Base-by-base conservation (phyloP, 2,797 vertebrate species). In the Nothura maculosa region DNA sequence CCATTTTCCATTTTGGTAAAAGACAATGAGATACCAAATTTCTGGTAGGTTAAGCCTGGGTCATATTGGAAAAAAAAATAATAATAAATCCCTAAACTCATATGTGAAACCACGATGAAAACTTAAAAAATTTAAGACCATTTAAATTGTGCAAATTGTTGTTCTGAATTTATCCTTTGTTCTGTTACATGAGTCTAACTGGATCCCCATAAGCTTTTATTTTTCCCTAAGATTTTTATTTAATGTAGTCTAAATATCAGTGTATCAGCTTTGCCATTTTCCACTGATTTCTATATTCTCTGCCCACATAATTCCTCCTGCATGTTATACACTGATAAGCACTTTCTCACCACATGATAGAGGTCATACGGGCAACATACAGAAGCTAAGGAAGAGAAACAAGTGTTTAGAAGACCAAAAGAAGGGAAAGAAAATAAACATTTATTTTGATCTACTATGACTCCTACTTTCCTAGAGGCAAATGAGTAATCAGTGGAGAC, bases 241-340 rank as follows among this genome's bases (percentile, higher is more conserved):
- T 66, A 64, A 62, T 14, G 16, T 77, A 34, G 4, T 28, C 14
- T 81, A 90, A 77, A 62, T 79, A 57, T 30, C 55, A 34, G 4
- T 10, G 12, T 19, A 52, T 34, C 64, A 78, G 25, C 25, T 55
- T 64, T 72, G 36, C 22, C 3, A 58, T 88, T 93, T 94, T 93
- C 32, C 28, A 58, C 10, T 16, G 22, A 18, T 78, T 93, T 38
- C 48, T 66, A 45, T n/a, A 70, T 63, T 15, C 5, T 79, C 19
- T 73, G 52, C 4, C n/a, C 47, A 54, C 7, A 5, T 88, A 94
- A 93, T 88, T 94, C 89, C 57, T 84, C 2, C 7, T 82, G 72
- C 40, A 36, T 92, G 94, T 86, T 91, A 75, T 77, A 25, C 27
- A 28, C 75, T 72, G 94, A 88, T 93, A 94, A 94, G 88, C 68